Conservation (phyloP, 2,113 vertebrate genomes). For the Antechinus stuartii region DNA sequence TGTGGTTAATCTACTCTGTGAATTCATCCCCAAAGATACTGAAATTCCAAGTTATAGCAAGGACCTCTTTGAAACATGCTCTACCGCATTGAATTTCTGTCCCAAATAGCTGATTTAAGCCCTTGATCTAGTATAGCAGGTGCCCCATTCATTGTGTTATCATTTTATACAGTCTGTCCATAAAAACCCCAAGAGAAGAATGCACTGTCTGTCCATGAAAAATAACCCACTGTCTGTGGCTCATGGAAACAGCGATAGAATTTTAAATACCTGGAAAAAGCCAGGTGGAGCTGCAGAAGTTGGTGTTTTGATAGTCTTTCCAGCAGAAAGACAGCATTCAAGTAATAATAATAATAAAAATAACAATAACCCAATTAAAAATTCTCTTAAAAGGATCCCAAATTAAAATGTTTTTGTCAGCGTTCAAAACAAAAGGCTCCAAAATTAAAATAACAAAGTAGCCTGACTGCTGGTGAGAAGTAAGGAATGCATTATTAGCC, state of each 20-base stretch:
- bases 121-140: conserved; percentile 80
- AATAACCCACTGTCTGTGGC: conserved; percentile 83
- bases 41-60: conserved; percentile 69
- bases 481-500: conserved; percentile 54
- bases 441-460: conserved; percentile 73
- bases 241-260: conserved; percentile 80
- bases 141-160: conserved; percentile 81
- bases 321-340: conserved; percentile 61
- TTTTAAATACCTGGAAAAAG: conserved; percentile 83
- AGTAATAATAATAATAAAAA: conserved; percentile 57
- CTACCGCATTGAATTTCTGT: conserved; percentile 80
- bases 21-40: conserved; percentile 68
- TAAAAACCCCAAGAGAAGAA: conserved; percentile 83
- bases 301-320: conserved; percentile 28
- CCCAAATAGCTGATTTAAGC: conserved; percentile 82
- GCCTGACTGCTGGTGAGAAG: conserved; percentile 7
- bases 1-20: conserved; percentile 58
- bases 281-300: conserved; percentile 31
- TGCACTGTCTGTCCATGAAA: conserved; percentile 81
- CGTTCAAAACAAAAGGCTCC: conserved; percentile 71
- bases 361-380: conserved; percentile 76
- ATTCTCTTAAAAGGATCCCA: conserved; percentile 70
- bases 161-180: conserved; percentile 84
- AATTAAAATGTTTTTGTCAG: conserved; percentile 52
- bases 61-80: conserved; percentile 76